Evolutionary conservation across 2,113 vertebrate species (phyloP).

Genomic region (Zapus hudsonius): DNA sequence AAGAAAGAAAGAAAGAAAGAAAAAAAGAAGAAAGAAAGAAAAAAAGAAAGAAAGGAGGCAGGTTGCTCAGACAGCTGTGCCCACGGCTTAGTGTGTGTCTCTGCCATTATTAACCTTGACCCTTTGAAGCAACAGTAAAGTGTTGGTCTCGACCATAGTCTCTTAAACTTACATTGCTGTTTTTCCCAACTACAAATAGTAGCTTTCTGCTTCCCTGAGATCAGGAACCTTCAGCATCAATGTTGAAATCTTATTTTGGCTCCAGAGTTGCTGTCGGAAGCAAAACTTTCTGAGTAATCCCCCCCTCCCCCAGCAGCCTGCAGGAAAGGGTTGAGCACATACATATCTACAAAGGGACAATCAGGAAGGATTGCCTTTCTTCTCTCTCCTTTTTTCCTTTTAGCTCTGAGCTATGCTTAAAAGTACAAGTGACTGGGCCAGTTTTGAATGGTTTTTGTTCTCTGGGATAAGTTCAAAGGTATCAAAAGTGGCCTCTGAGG

Average conservation of each 20-base stretch:
- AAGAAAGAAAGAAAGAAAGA: too few species aligned
- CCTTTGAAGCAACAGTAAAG: slow-evolving; percentile 2
- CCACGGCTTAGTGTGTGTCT: neutral
- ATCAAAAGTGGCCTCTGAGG: slow-evolving; percentile 43
- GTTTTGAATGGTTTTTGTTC: slow-evolving; percentile 72
- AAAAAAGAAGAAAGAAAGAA: too few species aligned
- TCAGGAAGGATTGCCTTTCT: neutral
- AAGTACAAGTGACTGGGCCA: slow-evolving; percentile 55
- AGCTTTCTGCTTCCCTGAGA: slow-evolving; percentile 58
- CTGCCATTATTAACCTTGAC: slow-evolving; percentile 47
- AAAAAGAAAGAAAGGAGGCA: too few species aligned
- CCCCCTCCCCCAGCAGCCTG: neutral
- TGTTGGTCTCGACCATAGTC: neutral
- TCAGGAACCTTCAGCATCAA: slow-evolving; percentile 12
- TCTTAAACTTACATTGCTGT: slow-evolving; percentile 46
- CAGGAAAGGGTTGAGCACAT: slow-evolving; percentile 29
- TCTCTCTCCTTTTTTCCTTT: neutral
- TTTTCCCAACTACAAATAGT: slow-evolving; percentile 66
- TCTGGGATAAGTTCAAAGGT: slow-evolving; percentile 62
- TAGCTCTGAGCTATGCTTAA: slow-evolving; percentile 53
- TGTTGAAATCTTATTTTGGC: slow-evolving; percentile 66
- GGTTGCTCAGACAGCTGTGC: neutral
- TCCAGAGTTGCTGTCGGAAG: slow-evolving; percentile 4
- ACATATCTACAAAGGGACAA: slow-evolving; percentile 57
- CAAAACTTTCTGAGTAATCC: slow-evolving; percentile 18